A percentile compares a stretch with the other conserved stretches of the same genome.
Conservation (phyloP, 2,888 invertebrate genomes). For the Eumerus sabulonum region DNA sequence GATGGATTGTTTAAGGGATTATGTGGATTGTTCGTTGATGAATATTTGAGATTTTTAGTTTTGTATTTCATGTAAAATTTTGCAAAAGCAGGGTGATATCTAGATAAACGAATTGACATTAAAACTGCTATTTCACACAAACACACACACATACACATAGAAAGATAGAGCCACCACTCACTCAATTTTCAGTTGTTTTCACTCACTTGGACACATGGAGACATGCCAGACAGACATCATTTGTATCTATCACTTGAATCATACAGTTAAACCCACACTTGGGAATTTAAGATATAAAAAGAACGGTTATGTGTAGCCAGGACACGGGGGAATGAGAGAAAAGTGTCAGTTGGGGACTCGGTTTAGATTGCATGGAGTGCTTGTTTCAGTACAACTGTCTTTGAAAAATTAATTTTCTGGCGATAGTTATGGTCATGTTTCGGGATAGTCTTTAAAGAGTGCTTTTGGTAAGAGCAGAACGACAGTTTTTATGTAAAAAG, state of each 20-base stretch:
- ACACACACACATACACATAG: constrained; percentile 32
- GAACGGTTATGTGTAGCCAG: no score
- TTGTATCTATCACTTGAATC: constrained; percentile 20
- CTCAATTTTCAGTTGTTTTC: not conserved
- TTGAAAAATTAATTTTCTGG: no score
- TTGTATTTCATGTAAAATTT: constrained; percentile 66
- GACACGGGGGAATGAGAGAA: no score
- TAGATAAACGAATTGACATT: constrained; percentile 74
- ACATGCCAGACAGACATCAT: constrained; percentile 1
- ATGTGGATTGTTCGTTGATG: constrained; percentile 56
- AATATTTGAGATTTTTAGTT: constrained; percentile 67
- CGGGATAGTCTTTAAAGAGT: no score
- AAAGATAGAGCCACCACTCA: not conserved
- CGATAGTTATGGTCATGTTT: no score
- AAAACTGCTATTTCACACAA: constrained; percentile 29
- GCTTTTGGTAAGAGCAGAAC: no score
- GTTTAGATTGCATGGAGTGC: no score
- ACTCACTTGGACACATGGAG: constrained; percentile 13
- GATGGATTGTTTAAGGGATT: constrained; percentile 49
- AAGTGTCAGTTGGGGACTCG: no score
- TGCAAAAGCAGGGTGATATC: constrained; percentile 75
- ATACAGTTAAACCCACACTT: no score
- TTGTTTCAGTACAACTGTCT: no score
- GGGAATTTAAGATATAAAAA: no score
- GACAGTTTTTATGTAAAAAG: no score